Percentiles rank a stretch among this genome's conserved stretches.
phyloP scores from a whole-genome alignment of 2,888 invertebrate genomes.

The Athalia cordata region DNA sequence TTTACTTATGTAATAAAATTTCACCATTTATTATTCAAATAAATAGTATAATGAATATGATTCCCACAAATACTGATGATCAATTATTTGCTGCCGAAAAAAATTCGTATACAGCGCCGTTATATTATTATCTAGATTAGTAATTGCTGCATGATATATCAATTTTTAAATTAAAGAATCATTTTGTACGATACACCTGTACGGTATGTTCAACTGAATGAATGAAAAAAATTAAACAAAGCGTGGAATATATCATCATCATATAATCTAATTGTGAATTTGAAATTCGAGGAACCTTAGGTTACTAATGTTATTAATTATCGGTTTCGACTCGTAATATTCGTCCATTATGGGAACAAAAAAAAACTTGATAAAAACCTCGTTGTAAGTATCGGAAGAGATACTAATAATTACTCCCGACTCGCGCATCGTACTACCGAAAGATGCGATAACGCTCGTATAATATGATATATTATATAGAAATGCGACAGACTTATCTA shows the following conservation, averaged over 20 bases:
- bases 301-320: constrained; percentile 13
- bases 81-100: no score
- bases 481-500: no score
- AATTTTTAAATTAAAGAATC: no score
- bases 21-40: background rate
- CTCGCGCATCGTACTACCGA: background rate
- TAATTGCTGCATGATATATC: no score
- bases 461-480: background rate
- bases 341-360: background rate
- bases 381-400: background rate
- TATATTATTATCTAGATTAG: no score
- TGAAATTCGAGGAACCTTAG: background rate
- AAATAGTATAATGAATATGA: no score
- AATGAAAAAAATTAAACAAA: background rate
- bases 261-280: background rate
- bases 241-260: background rate
- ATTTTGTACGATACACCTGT: no score
- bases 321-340: background rate
- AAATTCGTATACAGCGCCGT: no score
- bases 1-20: background rate
- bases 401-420: constrained; percentile 14
- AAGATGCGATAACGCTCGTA: constrained; percentile 12
- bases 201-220: background rate
- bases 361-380: constrained; percentile 9
- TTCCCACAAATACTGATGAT: no score